Percentiles rank a stretch among this genome's conserved stretches.
Evolutionary conservation across 2,113 vertebrate species (phyloP).

Genomic region (Tragelaphus scriptus): DNA sequence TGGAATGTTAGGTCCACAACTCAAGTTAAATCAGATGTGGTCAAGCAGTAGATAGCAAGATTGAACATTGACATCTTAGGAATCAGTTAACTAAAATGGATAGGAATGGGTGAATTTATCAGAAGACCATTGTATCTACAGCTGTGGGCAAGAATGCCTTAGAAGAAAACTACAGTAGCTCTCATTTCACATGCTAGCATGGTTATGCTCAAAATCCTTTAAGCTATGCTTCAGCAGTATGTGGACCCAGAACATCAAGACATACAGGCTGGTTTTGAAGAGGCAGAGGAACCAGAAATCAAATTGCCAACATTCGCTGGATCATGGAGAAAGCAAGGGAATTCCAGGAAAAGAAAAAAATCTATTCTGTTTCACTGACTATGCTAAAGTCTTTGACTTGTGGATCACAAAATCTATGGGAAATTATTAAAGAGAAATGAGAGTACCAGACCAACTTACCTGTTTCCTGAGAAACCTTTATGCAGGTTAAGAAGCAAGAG

Average conservation of each 20-base stretch:
- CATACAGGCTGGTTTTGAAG: neutral
- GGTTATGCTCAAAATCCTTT: neutral
- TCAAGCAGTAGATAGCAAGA: neutral
- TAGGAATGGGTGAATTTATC: neutral
- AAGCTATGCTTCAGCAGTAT: neutral
- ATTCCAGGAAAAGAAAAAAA: neutral
- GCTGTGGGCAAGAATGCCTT: neutral
- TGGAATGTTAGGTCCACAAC: neutral
- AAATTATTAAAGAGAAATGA: neutral
- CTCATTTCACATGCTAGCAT: neutral
- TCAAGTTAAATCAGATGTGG: neutral
- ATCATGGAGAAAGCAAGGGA: neutral
- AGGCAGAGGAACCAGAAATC: neutral
- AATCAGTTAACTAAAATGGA: neutral
- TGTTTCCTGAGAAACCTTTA: neutral
- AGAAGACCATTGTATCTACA: neutral
- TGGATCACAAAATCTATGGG: neutral
- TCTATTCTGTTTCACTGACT: neutral
- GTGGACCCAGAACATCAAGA: neutral
- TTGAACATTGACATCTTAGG: neutral
- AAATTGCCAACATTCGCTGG: neutral
- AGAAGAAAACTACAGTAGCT: neutral
- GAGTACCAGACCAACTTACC: neutral
- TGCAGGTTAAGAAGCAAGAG: neutral
- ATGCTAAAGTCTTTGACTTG: neutral